Percentiles rank a stretch among this genome's conserved stretches.
These are phyloP conservation scores for Andrena marginata DNA, from an alignment of 2,888 invertebrate genomes.

Conservation along the genomic window DNA sequence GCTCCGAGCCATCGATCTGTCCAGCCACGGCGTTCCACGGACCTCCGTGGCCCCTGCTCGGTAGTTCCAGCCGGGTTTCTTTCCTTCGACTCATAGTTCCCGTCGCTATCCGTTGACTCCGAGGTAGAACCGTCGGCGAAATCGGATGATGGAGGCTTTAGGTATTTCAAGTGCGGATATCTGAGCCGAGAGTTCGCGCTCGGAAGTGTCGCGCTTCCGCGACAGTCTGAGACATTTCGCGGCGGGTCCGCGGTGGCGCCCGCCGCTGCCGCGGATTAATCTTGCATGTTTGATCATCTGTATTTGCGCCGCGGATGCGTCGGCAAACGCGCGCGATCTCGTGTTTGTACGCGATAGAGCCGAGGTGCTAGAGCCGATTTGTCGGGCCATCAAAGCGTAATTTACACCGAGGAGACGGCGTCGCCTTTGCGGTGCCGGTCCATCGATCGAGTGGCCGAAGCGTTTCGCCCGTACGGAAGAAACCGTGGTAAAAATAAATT, in stretches of 20 bases:
- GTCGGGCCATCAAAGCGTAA: constrained; percentile 27
- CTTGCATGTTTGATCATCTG: constrained; percentile 47
- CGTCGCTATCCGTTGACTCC: background rate
- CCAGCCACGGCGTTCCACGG: background rate
- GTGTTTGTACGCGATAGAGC: constrained; percentile 23
- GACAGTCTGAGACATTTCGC: constrained; percentile 2
- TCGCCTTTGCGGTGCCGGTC: constrained; percentile 40
- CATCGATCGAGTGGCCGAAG: constrained; percentile 61
- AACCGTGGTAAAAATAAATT: constrained; percentile 75
- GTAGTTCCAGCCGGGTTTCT: background rate
- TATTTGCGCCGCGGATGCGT: constrained; percentile 37
- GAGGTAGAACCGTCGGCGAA: background rate
- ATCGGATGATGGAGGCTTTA: background rate
- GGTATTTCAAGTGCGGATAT: background rate
- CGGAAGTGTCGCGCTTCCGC: background rate
- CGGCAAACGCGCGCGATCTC: constrained; percentile 22
- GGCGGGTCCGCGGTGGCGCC: constrained; percentile 11
- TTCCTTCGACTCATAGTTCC: background rate
- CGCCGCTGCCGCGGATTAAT: constrained; percentile 2
- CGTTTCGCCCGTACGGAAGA: constrained; percentile 61
- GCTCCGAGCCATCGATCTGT: constrained; percentile 22
- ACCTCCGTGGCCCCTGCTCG: background rate
- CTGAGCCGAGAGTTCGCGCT: background rate
- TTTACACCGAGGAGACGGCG: constrained; percentile 21
- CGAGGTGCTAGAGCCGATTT: background rate